Base-by-base conservation (phyloP, 2,113 vertebrate species). In the Sprattus sprattus region DNA sequence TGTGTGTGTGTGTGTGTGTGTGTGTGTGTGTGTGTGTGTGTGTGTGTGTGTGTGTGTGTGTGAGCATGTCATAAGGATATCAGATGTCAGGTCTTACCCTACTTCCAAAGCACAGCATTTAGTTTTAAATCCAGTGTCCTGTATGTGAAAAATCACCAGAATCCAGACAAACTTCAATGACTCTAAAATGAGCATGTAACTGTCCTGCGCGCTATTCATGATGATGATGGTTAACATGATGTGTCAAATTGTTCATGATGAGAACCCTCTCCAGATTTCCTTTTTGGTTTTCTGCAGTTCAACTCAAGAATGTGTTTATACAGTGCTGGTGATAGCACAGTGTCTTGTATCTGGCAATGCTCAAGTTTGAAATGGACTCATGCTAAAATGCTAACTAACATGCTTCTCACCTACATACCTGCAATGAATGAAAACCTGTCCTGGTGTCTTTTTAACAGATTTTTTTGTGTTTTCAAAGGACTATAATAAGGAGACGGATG, bases 401-500 rank as follows among this genome's bases (percentile, higher is more conserved):
- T 22, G 18, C 54, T 60, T 60, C 22, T 60, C 18, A 60, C 10
- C 13, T 71, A 9, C n/a, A 71, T 25, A 32, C 8, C 25, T 71
- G 64, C 25, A 28, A 13, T 2, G 1, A 32, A 71, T 71, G 25
- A 32, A 9, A 25, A 28, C 64, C 25, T 28, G 0, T 71, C 25
- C 1, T 28, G 54, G 5, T 60, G 54, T 22, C 18, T 60, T 28
- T 32, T 71, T 71, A 71, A 32, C 32, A 11, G 28, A 4, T 1
- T 28, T 8, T 8, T 25, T 28, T 71, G 5, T 83, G 25, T 32
- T n/a, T 52, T 13, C 39, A 78, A 16, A 88, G 87, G 57, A 82
- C 2, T 7, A 18, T 22, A 86, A 39, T 71, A 64, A 75, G 3
- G 78, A 46, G 9, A 16, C 32, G 20, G 83, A 81, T 28, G 75